Evolutionary conservation across 2,113 vertebrate species (phyloP).

Genomic region (Symphodus melops): DNA sequence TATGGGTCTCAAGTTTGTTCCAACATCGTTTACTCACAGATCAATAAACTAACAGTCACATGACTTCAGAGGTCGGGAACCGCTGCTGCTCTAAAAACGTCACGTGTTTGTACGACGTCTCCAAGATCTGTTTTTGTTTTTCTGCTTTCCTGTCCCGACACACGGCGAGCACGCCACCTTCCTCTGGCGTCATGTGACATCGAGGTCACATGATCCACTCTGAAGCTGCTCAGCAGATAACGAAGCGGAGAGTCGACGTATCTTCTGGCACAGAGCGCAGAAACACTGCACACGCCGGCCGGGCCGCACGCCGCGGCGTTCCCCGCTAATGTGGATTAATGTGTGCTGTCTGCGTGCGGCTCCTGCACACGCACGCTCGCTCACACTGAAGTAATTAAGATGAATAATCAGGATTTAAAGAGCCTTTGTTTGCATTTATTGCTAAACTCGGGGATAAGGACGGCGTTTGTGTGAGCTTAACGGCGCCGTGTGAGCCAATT

Average conservation of each 20-base stretch:
- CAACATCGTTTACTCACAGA: no score
- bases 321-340: slow-evolving; percentile 93
- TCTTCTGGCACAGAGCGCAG: slow-evolving; percentile 38
- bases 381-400: slow-evolving; percentile 92
- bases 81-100: no score
- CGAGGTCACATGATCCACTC: not conserved
- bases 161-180: no score
- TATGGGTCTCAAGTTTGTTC: no score
- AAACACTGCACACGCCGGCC: slow-evolving; percentile 76
- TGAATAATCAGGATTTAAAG: slow-evolving; percentile 88
- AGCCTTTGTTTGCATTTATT: slow-evolving; percentile 84
- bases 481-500: slow-evolving; percentile 58
- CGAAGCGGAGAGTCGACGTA: slow-evolving; percentile 31
- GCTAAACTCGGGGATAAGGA: slow-evolving; percentile 63
- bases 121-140: no score
- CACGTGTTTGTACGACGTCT: no score
- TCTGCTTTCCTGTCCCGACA: no score
- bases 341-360: slow-evolving; percentile 86
- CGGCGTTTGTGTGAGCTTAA: slow-evolving; percentile 44
- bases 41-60: no score
- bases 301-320: slow-evolving; percentile 83
- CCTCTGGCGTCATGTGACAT: no score
- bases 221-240: not conserved
- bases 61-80: no score
- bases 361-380: slow-evolving; percentile 68